Evolutionary conservation across 2,797 vertebrate species (phyloP).

Genomic region (Eidolon dupreanum): DNA sequence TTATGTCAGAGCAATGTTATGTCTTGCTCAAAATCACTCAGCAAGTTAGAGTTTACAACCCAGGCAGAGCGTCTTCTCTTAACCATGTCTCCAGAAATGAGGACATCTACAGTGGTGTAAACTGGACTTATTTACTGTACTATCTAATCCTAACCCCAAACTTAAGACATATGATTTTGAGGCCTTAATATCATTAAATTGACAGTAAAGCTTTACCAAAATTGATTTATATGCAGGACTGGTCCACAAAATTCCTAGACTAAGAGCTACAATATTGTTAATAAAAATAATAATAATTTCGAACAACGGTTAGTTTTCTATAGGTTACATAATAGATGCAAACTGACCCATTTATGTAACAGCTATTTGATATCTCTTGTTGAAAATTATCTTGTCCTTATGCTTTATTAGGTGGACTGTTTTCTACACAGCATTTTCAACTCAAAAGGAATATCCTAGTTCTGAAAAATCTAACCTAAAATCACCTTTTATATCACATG

Average conservation of each 20-base stretch:
- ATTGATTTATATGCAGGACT: neutral
- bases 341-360: neutral
- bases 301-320: neutral
- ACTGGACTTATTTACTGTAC: neutral
- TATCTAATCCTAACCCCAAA: neutral
- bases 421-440: neutral
- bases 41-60: neutral
- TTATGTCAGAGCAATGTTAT: neutral
- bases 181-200: neutral
- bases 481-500: neutral
- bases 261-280: neutral
- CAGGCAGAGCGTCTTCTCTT: neutral
- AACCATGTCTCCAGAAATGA: neutral
- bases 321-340: neutral
- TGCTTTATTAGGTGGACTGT: neutral
- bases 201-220: neutral
- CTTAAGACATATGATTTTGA: neutral
- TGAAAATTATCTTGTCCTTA: neutral
- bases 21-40: neutral
- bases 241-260: neutral
- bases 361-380: neutral
- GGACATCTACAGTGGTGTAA: neutral
- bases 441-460: neutral
- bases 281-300: neutral
- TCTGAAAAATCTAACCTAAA: slow-evolving; percentile 11